Base-by-base conservation (phyloP, 2,797 vertebrate genomes). In the Chaenodraco wilsoni region DNA sequence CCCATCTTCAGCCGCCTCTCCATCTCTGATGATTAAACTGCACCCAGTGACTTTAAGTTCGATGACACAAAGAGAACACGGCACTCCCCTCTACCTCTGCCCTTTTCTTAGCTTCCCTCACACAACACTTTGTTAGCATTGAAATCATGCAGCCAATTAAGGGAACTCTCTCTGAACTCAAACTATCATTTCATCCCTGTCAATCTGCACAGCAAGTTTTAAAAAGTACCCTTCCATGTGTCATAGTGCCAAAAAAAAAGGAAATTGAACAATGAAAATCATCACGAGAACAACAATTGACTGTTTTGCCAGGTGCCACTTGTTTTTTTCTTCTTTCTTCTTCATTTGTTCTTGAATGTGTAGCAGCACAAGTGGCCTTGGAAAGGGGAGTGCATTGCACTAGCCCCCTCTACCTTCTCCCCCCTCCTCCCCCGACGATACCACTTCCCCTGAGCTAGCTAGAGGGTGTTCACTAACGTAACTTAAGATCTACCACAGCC, bases 1-100 rank as follows among this genome's bases (percentile, higher is more conserved):
- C 98, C 97, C 90, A 99, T 99, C 95, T 99, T 99, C 93, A 99
- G 98, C 95, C 98, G 97, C 95, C 97, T 99, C 78, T 98, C 98
- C 89, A 97, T 98, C 94, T 98, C 97, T 3, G 98, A 99, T 15
- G 98, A 99, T 89, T 98, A 97, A 94, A 88, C 76, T 55, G 72
- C 81, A 65, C 59, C 82, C 79, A 78, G 85, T 82, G 84, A 83
- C 79, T 86, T 75, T 64, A 60, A 74, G 78, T 88, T 87, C 37
- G 50, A 83, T 75, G 86, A 89, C 81, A 84, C 78, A 86, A 84
- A 90, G 82, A 88, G 81, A 87, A 76, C 87, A 81, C 85, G 89
- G 87, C 91, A 89, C 91, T 89, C 89, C 90, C 91, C 92, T 87
- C 88, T 89, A 90, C 89, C 91, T 88, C 89, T 80, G 62, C 83